Evolutionary conservation across 2,797 vertebrate species (phyloP), one percentile per base, ranked within the genome.

Genomic region (Cetoscarus ocellatus): DNA sequence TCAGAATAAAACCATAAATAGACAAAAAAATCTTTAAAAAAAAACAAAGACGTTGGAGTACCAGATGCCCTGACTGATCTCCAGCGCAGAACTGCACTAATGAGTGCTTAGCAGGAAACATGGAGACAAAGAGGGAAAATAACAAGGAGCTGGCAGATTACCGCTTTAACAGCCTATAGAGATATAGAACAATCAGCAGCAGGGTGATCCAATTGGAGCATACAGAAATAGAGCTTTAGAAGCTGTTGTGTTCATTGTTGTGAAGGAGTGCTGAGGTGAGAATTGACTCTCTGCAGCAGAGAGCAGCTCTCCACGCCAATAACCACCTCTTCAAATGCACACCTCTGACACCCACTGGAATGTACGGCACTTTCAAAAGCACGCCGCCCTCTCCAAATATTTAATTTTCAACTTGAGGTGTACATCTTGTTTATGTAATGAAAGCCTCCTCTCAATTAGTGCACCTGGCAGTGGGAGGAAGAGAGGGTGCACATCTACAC

Each of bases 401-500:
- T 89, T 77, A 75, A 89, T 88, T 88, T 87, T 84, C 78, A 89
- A 90, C 81, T 84, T 83, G 69, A 86, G 77, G 55, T 15, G 58
- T 58, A 79, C 73, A 78, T 85, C 88, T 77, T 85, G 79, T 92
- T 91, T 92, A 89, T 90, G 60, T 89, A 91, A 91, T 78, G 82
- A 88, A 87, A 77, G 79, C 54, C 60, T 86, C 86, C 55, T 80
- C 85, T 86, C 77, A 90, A 88, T 92, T 85, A 86, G 79, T 85
- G 78, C 59, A 11, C 61, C 60, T 40, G 15, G 54, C 79, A 73
- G 79, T 72, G 67, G 80, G 79, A 86, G 74, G 57, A 83, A 76
- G 75, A 34, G 11, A 54, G 78, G 62, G 52, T 71, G 57, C 83
- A 70, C 74, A 78, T 80, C 74, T 77, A 61, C 60, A 53, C 63